A percentile compares a stretch with the other conserved stretches of the same genome.
Conservation (phyloP, 1,140 invertebrate species). For the Globodera ellingtonae region DNA sequence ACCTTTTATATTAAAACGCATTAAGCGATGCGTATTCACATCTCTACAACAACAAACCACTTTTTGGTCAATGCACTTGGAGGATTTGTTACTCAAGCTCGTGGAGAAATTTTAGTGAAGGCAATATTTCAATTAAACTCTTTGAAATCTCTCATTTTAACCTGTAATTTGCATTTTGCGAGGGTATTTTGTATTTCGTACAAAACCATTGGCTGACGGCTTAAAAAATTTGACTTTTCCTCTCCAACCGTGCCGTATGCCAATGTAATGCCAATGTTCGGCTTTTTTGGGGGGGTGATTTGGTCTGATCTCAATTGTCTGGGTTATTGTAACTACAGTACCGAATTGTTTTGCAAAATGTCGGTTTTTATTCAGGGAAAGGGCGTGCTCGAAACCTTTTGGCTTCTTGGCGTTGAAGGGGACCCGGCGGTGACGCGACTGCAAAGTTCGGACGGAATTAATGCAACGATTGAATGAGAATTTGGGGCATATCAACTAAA, state of each 20-base stretch:
- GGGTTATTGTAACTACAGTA: too few species aligned
- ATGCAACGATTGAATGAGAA: not conserved
- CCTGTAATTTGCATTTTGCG: not conserved
- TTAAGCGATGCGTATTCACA: slow-evolving; percentile 47
- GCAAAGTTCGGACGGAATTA: not conserved
- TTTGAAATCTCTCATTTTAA: not conserved
- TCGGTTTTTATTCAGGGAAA: slow-evolving; percentile 46
- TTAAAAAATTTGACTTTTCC: too few species aligned
- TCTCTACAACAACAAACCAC: slow-evolving; percentile 43
- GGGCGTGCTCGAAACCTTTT: slow-evolving; percentile 66
- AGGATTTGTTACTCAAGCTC: slow-evolving; percentile 46
- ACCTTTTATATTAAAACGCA: not conserved
- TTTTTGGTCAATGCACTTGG: slow-evolving; percentile 18
- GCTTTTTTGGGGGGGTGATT: not conserved
- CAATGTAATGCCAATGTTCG: not conserved
- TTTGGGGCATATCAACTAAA: not conserved
- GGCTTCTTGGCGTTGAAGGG: slow-evolving; percentile 58
- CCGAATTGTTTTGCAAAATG: too few species aligned
- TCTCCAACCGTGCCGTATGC: too few species aligned
- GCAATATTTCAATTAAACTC: not conserved
- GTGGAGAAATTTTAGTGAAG: slow-evolving; percentile 56
- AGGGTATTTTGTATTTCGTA: too few species aligned
- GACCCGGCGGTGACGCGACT: not conserved
- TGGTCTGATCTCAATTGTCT: not conserved
- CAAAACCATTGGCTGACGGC: too few species aligned